phyloP scores from a whole-genome alignment of 2,797 vertebrate genomes.

The Bradypodion pumilum region DNA sequence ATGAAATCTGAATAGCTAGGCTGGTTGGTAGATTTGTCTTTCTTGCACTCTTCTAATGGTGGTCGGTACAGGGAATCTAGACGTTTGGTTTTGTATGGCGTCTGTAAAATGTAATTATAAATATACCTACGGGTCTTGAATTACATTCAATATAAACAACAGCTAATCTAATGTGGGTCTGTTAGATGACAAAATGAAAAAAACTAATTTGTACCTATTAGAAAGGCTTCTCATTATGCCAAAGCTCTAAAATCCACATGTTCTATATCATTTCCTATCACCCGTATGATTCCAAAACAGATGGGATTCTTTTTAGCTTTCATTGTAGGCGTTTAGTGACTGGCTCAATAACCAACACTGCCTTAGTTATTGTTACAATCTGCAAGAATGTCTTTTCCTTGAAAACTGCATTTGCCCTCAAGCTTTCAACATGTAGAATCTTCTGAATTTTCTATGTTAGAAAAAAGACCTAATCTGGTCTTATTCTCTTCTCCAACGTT shows the following conservation, averaged over 20 bases:
- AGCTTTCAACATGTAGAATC: not conserved
- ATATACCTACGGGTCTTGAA: conserved; percentile 15
- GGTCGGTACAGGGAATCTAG: conserved; percentile 41
- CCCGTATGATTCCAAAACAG: not conserved
- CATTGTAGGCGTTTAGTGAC: not conserved
- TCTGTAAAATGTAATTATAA: conserved; percentile 52
- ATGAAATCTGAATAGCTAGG: conserved; percentile 56
- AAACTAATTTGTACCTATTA: not conserved
- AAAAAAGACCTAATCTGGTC: not conserved
- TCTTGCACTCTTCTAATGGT: conserved; percentile 51
- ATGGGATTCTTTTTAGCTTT: not conserved
- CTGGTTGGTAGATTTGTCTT: conserved; percentile 42
- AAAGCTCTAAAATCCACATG: not conserved
- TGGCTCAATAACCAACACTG: not conserved
- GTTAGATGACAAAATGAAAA: not conserved
- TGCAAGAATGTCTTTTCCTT: not conserved
- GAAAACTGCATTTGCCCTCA: not conserved
- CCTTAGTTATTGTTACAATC: not conserved
- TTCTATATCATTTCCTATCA: not conserved
- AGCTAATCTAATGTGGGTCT: not conserved
- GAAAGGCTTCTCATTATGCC: not conserved
- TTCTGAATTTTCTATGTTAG: not conserved
- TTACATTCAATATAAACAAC: not conserved
- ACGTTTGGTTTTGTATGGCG: conserved; percentile 40
- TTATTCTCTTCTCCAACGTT: not conserved